Evolutionary conservation across 2,113 vertebrate species (phyloP).

Genomic region (Andinoacara biseriatus): DNA sequence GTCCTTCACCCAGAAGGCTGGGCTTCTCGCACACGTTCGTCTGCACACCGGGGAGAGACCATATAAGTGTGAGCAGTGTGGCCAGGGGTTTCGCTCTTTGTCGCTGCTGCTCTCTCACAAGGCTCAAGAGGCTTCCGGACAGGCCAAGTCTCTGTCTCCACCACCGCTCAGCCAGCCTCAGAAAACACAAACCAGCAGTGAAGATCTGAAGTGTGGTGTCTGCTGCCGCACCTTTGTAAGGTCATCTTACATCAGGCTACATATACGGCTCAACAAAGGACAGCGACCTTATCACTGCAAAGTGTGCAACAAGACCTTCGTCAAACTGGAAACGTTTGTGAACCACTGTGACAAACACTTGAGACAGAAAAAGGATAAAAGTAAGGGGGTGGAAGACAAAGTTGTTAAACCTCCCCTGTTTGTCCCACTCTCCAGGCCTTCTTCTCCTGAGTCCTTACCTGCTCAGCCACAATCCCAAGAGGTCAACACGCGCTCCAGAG

Average conservation of each 20-base stretch:
- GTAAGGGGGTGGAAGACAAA: conserved; percentile 43
- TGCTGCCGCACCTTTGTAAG: conserved; percentile 73
- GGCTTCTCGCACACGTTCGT: conserved; percentile 71
- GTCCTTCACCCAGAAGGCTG: conserved; percentile 77
- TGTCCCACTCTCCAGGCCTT: conserved; percentile 47
- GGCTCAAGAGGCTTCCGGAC: conserved; percentile 44
- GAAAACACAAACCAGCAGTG: conserved; percentile 33
- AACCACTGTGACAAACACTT: conserved; percentile 77
- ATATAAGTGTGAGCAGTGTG: conserved; percentile 72
- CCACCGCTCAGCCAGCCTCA: conserved; percentile 41
- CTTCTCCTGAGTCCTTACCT: conserved; percentile 28
- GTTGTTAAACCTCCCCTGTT: conserved; percentile 63
- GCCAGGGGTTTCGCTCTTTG: conserved; percentile 69
- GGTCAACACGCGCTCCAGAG: conserved; percentile 77
- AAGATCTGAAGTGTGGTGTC: conserved; percentile 74
- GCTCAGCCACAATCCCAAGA: conserved; percentile 54
- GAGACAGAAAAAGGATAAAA: conserved; percentile 57
- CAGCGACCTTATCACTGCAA: conserved; percentile 76
- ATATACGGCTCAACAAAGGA: conserved; percentile 57
- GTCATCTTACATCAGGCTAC: conserved; percentile 73
- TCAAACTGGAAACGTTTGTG: conserved; percentile 74
- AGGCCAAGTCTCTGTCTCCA: neutral
- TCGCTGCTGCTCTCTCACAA: conserved; percentile 73
- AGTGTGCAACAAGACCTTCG: conserved; percentile 76
- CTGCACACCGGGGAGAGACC: conserved; percentile 65